Evolutionary conservation across 2,888 invertebrate genomes (phyloP).

Genomic region (Pachliopta kotzebuea): DNA sequence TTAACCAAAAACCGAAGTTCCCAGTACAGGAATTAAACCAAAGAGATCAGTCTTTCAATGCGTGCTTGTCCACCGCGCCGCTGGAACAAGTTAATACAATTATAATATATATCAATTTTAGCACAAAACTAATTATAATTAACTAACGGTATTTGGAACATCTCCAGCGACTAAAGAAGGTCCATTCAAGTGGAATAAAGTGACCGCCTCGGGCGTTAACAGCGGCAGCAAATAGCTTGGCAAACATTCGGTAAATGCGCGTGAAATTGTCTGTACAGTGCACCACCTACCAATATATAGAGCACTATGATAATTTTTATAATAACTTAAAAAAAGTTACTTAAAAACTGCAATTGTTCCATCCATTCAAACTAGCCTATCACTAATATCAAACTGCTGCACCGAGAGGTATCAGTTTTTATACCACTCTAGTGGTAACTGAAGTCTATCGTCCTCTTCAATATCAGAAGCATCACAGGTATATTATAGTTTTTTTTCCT

Average conservation of each 20-base stretch:
- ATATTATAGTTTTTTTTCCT: no score
- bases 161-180: conserved; percentile 7
- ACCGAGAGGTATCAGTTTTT: no score
- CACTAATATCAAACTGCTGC: no score
- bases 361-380: no score
- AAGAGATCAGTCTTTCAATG: no score
- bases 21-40: no score
- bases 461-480: no score
- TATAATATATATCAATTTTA: not conserved
- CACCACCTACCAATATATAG: conserved; percentile 5
- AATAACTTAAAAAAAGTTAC: not conserved
- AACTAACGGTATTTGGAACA: conserved; percentile 6
- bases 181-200: conserved; percentile 34
- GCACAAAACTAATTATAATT: not conserved
- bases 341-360: not conserved
- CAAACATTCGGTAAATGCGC: conserved; percentile 71
- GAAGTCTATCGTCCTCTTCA: no score
- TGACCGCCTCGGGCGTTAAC: conserved; percentile 36
- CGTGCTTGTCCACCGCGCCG: no score
- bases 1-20: no score
- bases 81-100: not conserved
- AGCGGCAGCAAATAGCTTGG: conserved; percentile 65
- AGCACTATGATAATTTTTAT: not conserved
- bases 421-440: no score
- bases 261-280: conserved; percentile 66